Base-by-base conservation (phyloP, 2,797 vertebrate genomes). In the Garrulus glandarius region DNA sequence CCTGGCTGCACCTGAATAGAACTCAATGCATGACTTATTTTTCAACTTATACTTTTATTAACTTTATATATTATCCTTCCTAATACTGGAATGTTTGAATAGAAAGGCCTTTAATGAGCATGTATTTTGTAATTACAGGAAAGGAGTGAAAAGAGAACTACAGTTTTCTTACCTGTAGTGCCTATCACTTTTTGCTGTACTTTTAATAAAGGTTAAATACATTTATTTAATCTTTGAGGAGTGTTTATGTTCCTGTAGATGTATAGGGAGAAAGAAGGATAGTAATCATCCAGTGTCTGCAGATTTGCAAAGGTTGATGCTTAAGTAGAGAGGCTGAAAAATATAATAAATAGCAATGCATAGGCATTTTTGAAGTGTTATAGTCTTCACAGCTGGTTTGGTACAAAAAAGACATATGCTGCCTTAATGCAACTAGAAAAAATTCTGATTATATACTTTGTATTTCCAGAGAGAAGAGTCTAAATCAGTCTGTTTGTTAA, bases 201-300 rank as follows among this genome's bases (percentile, higher is more conserved):
- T 69, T 93, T 29, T 1, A 43, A 30, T 70, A 43, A 57, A 57
- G 14, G 22, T 50, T 75, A 53, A 86, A 69, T 76, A 37, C 1
- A 26, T 53, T 21, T 63, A 34, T 80, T 80, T 67, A 5, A 22
- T 59, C 7, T 24, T 52, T 52, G 13, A 9, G 2, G 4, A 0
- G 3, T 5, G 6, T 2, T 9, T 36, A 7, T 24, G 14, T 22
- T 13, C 3, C 6, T 9, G 3, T 15, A 14, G 27, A 11, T 20
- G 1, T 43, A 23, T 37, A 29, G n/a, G 21, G 41, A 81, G 46
- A 27, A 88, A 34, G 23, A 64, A 77, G 18, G 26, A 26, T 20
- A 23, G 27, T 43, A 64, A 17, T 78, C 5, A 6, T 37, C 7
- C 37, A 17, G 7, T 32, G 10, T 55, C 32, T 55, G 18, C 30